Conservation (phyloP, 1,140 invertebrate genomes). For the Hetaerina americana region DNA sequence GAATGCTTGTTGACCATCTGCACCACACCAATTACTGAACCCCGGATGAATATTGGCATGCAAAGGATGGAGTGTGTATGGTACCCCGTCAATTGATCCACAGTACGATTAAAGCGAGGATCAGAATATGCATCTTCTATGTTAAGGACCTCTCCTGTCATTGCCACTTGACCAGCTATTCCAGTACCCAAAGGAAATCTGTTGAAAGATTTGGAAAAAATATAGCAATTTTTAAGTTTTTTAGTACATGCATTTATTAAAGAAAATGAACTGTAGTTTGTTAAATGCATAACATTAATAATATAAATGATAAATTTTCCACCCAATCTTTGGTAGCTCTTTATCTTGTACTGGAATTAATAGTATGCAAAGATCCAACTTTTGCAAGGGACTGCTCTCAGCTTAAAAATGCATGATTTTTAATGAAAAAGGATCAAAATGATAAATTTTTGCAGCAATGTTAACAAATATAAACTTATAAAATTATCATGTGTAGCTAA, state of each 20-base stretch:
- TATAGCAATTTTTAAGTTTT: not conserved
- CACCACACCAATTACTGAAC: constrained; percentile 64
- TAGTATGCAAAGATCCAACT: too few relatives aligned
- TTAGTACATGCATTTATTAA: not conserved
- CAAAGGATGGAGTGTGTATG: constrained; percentile 63
- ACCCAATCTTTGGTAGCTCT: too few relatives aligned
- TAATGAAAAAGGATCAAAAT: too few relatives aligned
- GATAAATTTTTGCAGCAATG: too few relatives aligned
- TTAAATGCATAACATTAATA: not conserved
- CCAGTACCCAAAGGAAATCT: constrained; percentile 40
- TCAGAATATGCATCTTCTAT: constrained; percentile 68
- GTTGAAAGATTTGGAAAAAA: constrained; percentile 24
- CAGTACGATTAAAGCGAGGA: constrained; percentile 59
- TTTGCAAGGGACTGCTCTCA: too few relatives aligned
- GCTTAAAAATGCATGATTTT: too few relatives aligned
- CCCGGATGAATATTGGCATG: constrained; percentile 71
- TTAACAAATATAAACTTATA: too few relatives aligned
- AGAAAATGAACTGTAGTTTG: not conserved
- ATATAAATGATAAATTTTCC: too few relatives aligned
- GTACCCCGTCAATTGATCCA: constrained; percentile 65
- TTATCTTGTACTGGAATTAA: too few relatives aligned
- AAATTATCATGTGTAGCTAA: too few relatives aligned
- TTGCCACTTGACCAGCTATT: constrained; percentile 57
- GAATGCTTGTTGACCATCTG: constrained; percentile 76
- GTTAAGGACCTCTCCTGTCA: constrained; percentile 61